Percentiles rank a stretch among this genome's conserved stretches.
phyloP scores from a whole-genome alignment of 2,888 invertebrate genomes.

The Acanthosoma haemorrhoidale region DNA sequence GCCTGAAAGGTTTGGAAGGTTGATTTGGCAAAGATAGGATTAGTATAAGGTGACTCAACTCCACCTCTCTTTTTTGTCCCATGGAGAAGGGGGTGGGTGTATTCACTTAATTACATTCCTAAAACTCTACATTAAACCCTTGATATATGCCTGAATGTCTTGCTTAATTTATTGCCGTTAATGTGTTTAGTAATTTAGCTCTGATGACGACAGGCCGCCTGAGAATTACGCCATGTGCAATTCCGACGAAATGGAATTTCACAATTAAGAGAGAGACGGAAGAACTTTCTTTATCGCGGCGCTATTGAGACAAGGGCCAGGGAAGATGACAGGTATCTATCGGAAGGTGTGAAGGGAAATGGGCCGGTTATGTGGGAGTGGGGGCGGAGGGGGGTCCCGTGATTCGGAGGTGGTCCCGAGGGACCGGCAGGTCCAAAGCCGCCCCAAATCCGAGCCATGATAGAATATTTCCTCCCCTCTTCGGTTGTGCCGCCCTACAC shows the following conservation, averaged over 20 bases:
- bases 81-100: not conserved
- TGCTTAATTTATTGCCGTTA: slow-evolving; percentile 29
- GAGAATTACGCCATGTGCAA: not conserved
- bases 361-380: too few relatives aligned
- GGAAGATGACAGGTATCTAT: too few relatives aligned
- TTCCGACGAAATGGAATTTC: not conserved
- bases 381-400: too few relatives aligned
- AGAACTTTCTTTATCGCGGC: too few relatives aligned
- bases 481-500: too few relatives aligned
- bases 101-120: slow-evolving; percentile 29
- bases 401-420: too few relatives aligned
- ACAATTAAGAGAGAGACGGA: too few relatives aligned
- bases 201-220: not conserved
- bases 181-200: slow-evolving; percentile 27
- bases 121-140: slow-evolving; percentile 23
- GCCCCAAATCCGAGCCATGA: too few relatives aligned
- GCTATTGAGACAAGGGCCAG: too few relatives aligned
- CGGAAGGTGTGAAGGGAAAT: too few relatives aligned
- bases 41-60: not conserved
- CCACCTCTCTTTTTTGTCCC: not conserved
- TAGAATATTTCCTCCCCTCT: too few relatives aligned
- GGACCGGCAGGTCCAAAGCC: too few relatives aligned
- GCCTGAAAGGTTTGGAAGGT: not conserved
- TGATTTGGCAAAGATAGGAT: not conserved
- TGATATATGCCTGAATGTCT: slow-evolving; percentile 19